A percentile compares a stretch with the other conserved stretches of the same genome.
These are phyloP conservation scores for Gymnogyps californianus DNA, from an alignment of 2,113 vertebrate species.

Conservation along the genomic window DNA sequence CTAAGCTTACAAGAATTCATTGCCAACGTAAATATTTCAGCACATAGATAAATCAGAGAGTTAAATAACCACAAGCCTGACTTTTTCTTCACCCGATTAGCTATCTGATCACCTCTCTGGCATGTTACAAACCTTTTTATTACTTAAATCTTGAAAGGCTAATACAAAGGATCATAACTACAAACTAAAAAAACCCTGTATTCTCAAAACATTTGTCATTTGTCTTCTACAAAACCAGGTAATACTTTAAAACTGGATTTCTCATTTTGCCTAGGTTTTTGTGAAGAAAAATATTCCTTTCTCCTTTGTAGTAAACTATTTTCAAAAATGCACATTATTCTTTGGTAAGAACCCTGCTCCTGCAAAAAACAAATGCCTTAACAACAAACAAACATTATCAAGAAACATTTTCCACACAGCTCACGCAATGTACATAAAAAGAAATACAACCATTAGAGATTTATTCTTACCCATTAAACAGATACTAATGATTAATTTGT, in stretches of 20 bases:
- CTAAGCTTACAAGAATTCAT: neutral
- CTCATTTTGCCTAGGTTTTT: neutral
- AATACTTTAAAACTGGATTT: neutral
- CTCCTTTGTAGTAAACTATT: neutral
- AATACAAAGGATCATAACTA: neutral
- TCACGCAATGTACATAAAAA: accelerated
- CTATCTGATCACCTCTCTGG: slow-evolving; percentile 7
- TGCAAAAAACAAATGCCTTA: neutral
- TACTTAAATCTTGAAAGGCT: neutral
- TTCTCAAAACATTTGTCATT: neutral
- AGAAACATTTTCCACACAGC: neutral
- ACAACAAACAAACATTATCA: neutral
- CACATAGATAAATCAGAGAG: slow-evolving; percentile 43
- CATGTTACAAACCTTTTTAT: neutral
- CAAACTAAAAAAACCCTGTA: neutral
- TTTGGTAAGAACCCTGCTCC: neutral
- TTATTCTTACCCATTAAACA: neutral
- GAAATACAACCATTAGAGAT: neutral
- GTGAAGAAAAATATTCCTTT: neutral
- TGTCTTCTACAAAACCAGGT: neutral
- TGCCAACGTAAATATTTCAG: slow-evolving; percentile 59
- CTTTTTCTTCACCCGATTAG: slow-evolving; percentile 34
- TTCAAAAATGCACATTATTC: neutral
- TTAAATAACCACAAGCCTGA: slow-evolving; percentile 29
- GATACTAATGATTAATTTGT: neutral